Conservation (phyloP, 1,140 invertebrate genomes). For the Pseudachorutes palmiensis region DNA sequence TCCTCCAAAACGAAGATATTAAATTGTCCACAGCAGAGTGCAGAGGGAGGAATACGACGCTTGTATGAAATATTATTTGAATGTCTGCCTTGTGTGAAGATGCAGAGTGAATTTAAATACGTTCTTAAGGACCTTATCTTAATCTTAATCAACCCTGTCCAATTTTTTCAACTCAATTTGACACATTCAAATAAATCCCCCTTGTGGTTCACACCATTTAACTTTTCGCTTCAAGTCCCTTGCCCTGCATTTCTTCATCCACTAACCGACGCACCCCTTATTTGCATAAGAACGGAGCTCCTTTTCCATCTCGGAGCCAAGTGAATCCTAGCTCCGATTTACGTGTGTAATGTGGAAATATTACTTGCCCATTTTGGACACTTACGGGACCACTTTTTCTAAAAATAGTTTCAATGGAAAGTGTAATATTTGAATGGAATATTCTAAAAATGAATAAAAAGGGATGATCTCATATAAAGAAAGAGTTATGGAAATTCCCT, state of each 20-base stretch:
- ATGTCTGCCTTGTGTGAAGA: too few species aligned
- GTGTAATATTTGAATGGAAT: too few species aligned
- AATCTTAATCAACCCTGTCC: slow-evolving; percentile 7
- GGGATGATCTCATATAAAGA: background rate
- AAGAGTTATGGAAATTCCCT: background rate
- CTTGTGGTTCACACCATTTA: background rate
- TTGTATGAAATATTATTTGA: too few species aligned
- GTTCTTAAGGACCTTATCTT: background rate
- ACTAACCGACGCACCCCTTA: background rate
- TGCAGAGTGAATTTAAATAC: background rate
- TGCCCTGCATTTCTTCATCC: background rate
- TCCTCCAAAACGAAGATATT: too few species aligned
- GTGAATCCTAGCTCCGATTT: too few species aligned
- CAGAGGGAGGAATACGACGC: too few species aligned
- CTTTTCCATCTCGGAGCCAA: too few species aligned
- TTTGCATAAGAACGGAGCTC: background rate
- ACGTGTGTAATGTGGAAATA: background rate
- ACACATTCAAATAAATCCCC: background rate
- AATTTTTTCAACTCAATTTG: slow-evolving; percentile 13
- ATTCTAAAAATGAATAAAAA: background rate
- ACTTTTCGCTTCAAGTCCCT: background rate
- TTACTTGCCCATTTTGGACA: background rate
- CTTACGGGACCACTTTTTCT: background rate
- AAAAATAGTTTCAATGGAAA: background rate
- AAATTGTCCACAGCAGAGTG: too few species aligned